These are phyloP conservation scores for Chelon labrosus DNA, from an alignment of 2,797 vertebrate genomes.

Conservation along the genomic window DNA sequence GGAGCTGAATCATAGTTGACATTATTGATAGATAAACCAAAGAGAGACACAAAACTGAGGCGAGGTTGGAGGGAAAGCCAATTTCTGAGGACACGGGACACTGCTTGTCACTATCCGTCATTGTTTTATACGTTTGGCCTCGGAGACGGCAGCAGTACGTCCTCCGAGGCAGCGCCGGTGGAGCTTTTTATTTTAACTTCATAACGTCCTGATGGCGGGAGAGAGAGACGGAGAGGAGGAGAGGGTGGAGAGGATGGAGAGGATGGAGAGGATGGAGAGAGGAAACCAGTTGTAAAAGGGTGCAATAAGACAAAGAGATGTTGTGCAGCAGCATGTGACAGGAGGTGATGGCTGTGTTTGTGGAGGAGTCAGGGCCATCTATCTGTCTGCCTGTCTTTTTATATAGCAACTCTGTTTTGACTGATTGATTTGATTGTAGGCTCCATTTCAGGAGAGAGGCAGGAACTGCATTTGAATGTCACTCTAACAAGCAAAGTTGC, in stretches of 20 bases:
- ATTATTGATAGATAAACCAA: constrained; percentile 46
- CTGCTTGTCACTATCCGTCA: constrained; percentile 56
- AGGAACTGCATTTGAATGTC: constrained; percentile 1
- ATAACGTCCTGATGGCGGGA: constrained; percentile 49
- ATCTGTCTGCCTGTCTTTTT: constrained; percentile 24
- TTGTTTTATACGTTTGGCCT: constrained; percentile 60
- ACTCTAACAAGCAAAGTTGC: neutral
- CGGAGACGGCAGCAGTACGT: constrained; percentile 25
- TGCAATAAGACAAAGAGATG: constrained; percentile 49
- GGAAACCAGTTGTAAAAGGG: constrained; percentile 47
- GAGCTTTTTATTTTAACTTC: constrained; percentile 56
- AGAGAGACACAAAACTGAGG: constrained; percentile 29
- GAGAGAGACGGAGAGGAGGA: constrained; percentile 6
- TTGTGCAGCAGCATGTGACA: constrained; percentile 49
- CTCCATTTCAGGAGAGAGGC: neutral
- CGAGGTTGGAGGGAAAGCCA: constrained; percentile 51
- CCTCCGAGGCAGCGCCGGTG: constrained; percentile 27
- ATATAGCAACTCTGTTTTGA: constrained; percentile 21
- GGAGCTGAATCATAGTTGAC: constrained; percentile 46
- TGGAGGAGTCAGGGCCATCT: constrained; percentile 22
- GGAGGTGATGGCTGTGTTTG: constrained; percentile 38
- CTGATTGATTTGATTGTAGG: constrained; percentile 20
- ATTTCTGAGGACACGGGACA: constrained; percentile 68
- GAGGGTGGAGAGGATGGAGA: constrained; percentile 7
- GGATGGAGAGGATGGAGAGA: constrained; percentile 4